Conservation (phyloP, 2,797 vertebrate species). For the Hippocampus kuda region DNA sequence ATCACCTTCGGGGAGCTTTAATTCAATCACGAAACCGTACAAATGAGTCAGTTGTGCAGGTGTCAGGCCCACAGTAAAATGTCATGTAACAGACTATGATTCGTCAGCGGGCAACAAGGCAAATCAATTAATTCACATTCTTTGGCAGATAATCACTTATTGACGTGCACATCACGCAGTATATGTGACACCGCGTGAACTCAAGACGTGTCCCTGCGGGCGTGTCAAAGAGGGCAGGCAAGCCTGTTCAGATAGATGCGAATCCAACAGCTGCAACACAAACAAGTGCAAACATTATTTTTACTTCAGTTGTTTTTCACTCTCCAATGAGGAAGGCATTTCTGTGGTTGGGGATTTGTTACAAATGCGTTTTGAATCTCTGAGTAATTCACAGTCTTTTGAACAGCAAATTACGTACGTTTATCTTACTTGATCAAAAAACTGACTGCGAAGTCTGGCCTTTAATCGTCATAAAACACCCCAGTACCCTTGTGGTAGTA, state of each 20-base stretch:
- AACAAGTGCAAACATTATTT: conserved; percentile 4
- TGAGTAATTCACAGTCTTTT: background rate
- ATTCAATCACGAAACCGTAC: background rate
- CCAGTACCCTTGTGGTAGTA: background rate
- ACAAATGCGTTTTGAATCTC: background rate
- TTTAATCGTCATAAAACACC: background rate
- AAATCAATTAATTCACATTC: background rate
- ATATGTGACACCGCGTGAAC: background rate
- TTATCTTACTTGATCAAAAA: background rate
- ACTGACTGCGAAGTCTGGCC: background rate
- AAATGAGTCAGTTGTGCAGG: background rate
- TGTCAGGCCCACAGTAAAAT: background rate
- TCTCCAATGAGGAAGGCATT: background rate
- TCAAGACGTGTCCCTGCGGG: background rate
- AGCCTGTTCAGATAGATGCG: background rate
- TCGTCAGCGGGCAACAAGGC: background rate
- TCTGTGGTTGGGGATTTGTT: background rate
- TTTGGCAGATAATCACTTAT: background rate
- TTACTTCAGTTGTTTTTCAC: background rate
- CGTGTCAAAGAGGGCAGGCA: background rate
- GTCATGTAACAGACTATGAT: background rate
- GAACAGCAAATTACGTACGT: background rate
- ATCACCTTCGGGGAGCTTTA: too few species aligned
- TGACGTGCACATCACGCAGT: background rate
- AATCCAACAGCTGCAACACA: background rate